These are phyloP conservation scores for Sebastes fasciatus DNA, from an alignment of 2,113 vertebrate genomes.

Conservation along the genomic window DNA sequence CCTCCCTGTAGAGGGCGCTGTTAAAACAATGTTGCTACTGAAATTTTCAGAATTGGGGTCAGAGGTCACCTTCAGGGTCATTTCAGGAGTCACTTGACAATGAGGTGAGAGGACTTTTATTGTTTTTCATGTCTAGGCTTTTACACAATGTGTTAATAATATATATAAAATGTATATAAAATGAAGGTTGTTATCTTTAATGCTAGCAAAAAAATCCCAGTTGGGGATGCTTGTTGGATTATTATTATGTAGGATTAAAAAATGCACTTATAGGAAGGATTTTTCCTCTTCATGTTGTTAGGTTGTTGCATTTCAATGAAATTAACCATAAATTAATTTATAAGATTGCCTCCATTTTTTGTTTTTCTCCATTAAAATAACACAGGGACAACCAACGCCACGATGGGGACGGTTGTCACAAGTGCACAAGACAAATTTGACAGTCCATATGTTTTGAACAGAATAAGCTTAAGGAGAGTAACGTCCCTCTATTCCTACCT, in stretches of 20 bases:
- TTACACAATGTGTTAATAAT: not conserved
- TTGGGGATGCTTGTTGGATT: not conserved
- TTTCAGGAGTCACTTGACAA: not conserved
- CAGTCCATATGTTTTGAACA: too few species aligned
- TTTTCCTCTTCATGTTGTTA: not conserved
- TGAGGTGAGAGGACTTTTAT: not conserved
- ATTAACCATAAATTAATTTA: too few species aligned
- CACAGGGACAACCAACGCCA: too few species aligned
- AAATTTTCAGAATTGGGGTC: not conserved
- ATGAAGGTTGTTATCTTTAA: too few species aligned
- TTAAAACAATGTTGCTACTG: not conserved
- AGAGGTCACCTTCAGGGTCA: not conserved
- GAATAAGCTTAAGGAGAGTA: too few species aligned
- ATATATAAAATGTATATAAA: too few species aligned
- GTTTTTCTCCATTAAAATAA: too few species aligned
- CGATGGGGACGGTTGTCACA: too few species aligned
- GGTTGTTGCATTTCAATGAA: too few species aligned
- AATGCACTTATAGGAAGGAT: not conserved
- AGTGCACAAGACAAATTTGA: too few species aligned
- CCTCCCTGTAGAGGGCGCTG: not conserved
- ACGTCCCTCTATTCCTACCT: too few species aligned
- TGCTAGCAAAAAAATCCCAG: not conserved
- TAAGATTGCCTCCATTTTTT: too few species aligned
- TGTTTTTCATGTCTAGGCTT: not conserved
- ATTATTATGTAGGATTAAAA: not conserved